A percentile compares a stretch with the other conserved stretches of the same genome.
These are phyloP conservation scores for Ginglymostoma cirratum DNA, from an alignment of 2,113 vertebrate species.

Conservation along the genomic window DNA sequence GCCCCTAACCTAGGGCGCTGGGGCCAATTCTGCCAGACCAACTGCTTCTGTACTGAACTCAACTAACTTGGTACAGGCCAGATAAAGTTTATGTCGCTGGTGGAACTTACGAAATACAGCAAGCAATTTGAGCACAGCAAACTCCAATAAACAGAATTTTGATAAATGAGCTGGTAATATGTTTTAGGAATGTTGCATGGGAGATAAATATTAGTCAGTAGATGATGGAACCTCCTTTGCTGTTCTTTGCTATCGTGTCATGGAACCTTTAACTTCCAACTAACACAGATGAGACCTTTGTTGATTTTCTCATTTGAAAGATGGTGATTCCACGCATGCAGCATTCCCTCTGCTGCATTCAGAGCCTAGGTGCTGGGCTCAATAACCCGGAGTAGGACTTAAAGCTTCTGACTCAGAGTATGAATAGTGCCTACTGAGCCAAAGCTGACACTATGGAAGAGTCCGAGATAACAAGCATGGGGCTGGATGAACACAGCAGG, in stretches of 20 bases:
- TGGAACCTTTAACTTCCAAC: neutral
- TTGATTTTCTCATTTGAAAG: neutral
- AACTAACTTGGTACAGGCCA: neutral
- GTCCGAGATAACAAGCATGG: too few species aligned
- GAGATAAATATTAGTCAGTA: neutral
- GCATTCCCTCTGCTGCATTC: neutral
- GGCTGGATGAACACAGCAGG: too few species aligned
- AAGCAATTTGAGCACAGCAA: neutral
- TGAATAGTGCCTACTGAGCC: neutral
- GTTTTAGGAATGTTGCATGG: neutral
- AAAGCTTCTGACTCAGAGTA: neutral
- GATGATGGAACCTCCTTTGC: neutral
- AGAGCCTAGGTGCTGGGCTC: neutral
- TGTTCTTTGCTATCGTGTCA: neutral
- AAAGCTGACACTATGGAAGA: neutral
- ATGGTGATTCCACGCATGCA: neutral
- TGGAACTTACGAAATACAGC: neutral
- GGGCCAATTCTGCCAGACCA: neutral
- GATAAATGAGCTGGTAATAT: neutral
- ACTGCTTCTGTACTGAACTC: neutral
- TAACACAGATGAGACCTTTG: neutral
- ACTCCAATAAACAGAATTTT: neutral
- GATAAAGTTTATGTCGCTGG: neutral
- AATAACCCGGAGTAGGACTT: neutral
- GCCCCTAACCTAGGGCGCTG: neutral